Percentiles rank a stretch among this genome's conserved stretches.
phyloP scores from a whole-genome alignment of 2,113 vertebrate genomes.

The Leucopsar rothschildi region DNA sequence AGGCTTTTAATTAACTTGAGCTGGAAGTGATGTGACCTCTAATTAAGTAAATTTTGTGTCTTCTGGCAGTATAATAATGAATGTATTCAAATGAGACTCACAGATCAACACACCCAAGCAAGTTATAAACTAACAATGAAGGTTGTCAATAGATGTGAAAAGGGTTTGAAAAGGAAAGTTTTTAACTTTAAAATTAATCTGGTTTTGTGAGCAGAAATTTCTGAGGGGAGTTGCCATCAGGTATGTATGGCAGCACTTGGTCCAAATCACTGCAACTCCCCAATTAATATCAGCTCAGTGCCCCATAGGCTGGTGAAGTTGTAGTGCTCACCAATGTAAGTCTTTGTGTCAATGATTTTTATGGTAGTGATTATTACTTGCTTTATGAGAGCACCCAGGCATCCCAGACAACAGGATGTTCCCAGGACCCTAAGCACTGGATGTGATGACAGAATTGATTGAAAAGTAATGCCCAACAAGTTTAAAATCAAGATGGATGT shows the following conservation, averaged over 20 bases:
- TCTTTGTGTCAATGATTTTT: not conserved
- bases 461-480: not conserved
- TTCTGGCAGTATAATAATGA: slow-evolving; percentile 60
- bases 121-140: slow-evolving; percentile 53
- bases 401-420: not conserved
- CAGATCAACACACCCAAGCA: slow-evolving; percentile 41
- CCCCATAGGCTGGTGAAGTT: not conserved
- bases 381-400: not conserved
- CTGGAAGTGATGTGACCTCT: slow-evolving; percentile 59
- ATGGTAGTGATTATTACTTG: not conserved
- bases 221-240: not conserved
- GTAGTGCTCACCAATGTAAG: not conserved
- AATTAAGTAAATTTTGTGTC: slow-evolving; percentile 69
- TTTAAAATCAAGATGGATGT: not conserved
- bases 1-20: slow-evolving; percentile 72
- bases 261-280: not conserved
- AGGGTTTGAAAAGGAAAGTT: not conserved
- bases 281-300: not conserved
- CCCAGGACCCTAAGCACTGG: not conserved
- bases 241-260: not conserved
- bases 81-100: slow-evolving; percentile 51
- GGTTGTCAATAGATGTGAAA: slow-evolving; percentile 11
- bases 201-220: not conserved
- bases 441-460: not conserved
- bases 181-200: not conserved